These are phyloP conservation scores for Rhodophaea formosa DNA, from an alignment of 2,888 invertebrate species.

Conservation along the genomic window DNA sequence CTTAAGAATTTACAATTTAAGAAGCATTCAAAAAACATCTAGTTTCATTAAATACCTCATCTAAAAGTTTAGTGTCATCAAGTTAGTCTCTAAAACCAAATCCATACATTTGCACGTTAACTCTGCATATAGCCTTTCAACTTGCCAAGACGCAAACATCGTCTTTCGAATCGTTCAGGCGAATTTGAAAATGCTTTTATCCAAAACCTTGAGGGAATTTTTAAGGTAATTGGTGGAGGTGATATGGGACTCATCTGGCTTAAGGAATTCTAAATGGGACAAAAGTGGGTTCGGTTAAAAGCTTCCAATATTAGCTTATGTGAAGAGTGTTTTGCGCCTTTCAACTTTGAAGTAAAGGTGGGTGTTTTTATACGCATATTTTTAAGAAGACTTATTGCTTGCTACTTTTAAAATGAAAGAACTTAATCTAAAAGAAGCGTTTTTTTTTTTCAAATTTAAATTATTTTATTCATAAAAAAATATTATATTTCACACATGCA, in stretches of 20 bases:
- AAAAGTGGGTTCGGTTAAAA: conserved; percentile 6
- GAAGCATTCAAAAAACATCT: too few relatives aligned
- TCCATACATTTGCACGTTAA: background rate
- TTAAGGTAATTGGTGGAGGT: conserved; percentile 32
- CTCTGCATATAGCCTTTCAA: conserved; percentile 21
- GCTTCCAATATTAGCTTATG: conserved; percentile 3
- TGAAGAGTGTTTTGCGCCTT: background rate
- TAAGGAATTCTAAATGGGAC: conserved; percentile 9
- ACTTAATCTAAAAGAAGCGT: too few relatives aligned
- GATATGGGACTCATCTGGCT: conserved; percentile 12
- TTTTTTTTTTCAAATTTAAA: too few relatives aligned
- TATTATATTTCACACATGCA: too few relatives aligned
- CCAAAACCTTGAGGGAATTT: conserved; percentile 31
- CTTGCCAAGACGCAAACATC: conserved; percentile 20
- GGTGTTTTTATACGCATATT: background rate
- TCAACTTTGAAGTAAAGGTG: background rate
- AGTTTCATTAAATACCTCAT: too few relatives aligned
- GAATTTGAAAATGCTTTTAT: conserved; percentile 39
- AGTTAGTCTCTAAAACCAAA: background rate
- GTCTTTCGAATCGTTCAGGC: conserved; percentile 18
- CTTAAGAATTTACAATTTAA: too few relatives aligned
- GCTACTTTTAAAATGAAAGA: too few relatives aligned
- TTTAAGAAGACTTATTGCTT: too few relatives aligned
- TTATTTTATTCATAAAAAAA: too few relatives aligned
- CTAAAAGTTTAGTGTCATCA: background rate